phyloP scores from a whole-genome alignment of 2,888 invertebrate species.

The Euplexia lucipara region DNA sequence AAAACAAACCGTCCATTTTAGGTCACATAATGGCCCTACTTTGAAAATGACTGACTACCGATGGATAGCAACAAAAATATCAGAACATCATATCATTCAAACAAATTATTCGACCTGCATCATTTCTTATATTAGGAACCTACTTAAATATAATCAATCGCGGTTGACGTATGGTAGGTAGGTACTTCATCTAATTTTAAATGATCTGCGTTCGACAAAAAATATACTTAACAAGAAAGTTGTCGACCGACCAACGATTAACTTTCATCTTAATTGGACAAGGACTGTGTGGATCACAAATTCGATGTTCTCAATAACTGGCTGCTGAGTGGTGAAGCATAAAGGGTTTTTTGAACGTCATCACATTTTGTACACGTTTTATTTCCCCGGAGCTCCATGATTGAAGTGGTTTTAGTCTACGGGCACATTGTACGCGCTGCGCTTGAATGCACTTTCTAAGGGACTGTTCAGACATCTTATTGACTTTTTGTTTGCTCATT shows the following conservation, averaged over 20 bases:
- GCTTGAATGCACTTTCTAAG: slow-evolving; percentile 74
- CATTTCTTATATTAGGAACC: slow-evolving; percentile 2
- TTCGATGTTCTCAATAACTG: slow-evolving; percentile 52
- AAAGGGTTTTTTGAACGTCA: slow-evolving; percentile 65
- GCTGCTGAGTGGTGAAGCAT: slow-evolving; percentile 57
- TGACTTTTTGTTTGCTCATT: slow-evolving; percentile 79
- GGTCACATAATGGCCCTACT: no score
- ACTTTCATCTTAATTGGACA: slow-evolving; percentile 52
- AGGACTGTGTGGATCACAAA: slow-evolving; percentile 37
- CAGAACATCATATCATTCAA: no score
- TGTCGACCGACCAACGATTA: slow-evolving; percentile 4
- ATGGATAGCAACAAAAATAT: no score
- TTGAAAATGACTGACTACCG: no score
- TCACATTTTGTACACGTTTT: slow-evolving; percentile 58
- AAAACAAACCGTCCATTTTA: no score
- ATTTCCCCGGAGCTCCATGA: slow-evolving; percentile 57
- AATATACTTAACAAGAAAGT: slow-evolving; percentile 21
- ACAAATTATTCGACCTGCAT: neutral
- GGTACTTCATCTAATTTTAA: no score
- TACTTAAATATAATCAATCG: slow-evolving; percentile 7
- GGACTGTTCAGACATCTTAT: slow-evolving; percentile 66
- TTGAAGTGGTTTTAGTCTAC: slow-evolving; percentile 80
- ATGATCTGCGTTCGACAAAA: slow-evolving; percentile 17
- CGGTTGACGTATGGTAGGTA: slow-evolving; percentile 7
- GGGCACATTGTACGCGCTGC: slow-evolving; percentile 82